A percentile compares a stretch with the other conserved stretches of the same genome.
These are phyloP conservation scores for Xenus cinereus DNA, from an alignment of 2,113 vertebrate genomes.

Conservation along the genomic window DNA sequence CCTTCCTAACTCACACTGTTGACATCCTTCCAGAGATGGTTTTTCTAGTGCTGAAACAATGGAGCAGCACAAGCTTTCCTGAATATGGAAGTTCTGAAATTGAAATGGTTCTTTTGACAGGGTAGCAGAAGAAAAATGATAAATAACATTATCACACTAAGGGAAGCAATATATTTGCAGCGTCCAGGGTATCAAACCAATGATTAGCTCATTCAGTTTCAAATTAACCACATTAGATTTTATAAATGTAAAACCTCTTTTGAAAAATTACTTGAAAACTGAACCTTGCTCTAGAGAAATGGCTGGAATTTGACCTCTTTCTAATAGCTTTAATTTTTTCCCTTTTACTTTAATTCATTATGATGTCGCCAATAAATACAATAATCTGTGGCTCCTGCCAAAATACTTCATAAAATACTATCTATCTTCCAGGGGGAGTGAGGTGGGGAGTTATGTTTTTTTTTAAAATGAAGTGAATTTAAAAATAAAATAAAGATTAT, in stretches of 20 bases:
- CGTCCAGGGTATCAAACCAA: background rate
- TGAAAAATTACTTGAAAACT: conserved; percentile 40
- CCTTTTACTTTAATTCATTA: conserved; percentile 26
- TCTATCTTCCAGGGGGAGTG: background rate
- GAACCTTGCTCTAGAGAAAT: background rate
- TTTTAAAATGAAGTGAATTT: background rate
- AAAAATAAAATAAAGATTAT: background rate
- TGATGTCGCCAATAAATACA: conserved; percentile 35
- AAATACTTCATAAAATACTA: conserved; percentile 12
- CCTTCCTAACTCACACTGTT: background rate
- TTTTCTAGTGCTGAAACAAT: background rate
- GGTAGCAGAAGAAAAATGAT: background rate
- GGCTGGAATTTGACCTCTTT: conserved; percentile 44
- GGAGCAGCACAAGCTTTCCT: background rate
- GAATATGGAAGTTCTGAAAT: background rate
- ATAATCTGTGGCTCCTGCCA: conserved; percentile 16
- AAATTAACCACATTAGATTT: conserved; percentile 1
- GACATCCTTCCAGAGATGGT: background rate
- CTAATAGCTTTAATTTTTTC: conserved; percentile 17
- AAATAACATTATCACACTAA: background rate
- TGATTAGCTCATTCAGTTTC: conserved; percentile 4
- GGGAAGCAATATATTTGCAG: background rate
- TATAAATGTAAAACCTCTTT: background rate
- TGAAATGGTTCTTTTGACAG: background rate
- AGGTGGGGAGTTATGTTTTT: background rate